These are phyloP conservation scores for Struthidea cinerea DNA, from an alignment of 2,113 vertebrate species.

Conservation along the genomic window DNA sequence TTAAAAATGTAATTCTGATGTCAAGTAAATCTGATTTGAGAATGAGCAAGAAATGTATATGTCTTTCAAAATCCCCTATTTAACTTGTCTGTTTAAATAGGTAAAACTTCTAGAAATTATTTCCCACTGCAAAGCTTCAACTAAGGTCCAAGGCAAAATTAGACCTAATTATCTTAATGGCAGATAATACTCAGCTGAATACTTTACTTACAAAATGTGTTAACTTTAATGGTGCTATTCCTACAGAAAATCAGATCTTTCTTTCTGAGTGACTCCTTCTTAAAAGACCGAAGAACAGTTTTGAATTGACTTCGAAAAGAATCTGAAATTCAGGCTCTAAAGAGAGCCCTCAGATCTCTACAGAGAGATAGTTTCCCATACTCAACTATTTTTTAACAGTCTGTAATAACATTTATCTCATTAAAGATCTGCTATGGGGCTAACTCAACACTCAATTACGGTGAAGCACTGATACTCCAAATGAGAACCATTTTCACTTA, in stretches of 20 bases:
- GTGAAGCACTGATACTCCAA: conserved; percentile 23
- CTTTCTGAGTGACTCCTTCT: conserved; percentile 7
- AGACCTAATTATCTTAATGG: conserved; percentile 53
- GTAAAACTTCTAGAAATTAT: conserved; percentile 36
- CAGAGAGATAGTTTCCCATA: neutral
- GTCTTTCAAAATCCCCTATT: conserved; percentile 29
- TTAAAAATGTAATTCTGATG: conserved; percentile 14
- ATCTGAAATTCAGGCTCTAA: neutral
- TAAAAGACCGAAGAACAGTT: neutral
- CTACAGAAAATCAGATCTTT: conserved; percentile 28
- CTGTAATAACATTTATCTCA: conserved; percentile 17
- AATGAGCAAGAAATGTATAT: neutral
- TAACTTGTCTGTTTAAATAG: conserved; percentile 39
- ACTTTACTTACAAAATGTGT: conserved; percentile 6
- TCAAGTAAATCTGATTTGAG: conserved; percentile 26
- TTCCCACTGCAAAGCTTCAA: conserved; percentile 35
- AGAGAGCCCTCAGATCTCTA: neutral
- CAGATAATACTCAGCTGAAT: conserved; percentile 50
- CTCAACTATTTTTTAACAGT: neutral
- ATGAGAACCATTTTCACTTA: conserved; percentile 28
- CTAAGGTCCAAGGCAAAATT: conserved; percentile 49
- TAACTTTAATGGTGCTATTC: conserved; percentile 22
- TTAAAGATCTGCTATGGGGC: neutral
- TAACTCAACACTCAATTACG: neutral
- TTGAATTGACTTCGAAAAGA: neutral